Conservation (phyloP, 2,888 invertebrate species). For the Pecten maximus region DNA sequence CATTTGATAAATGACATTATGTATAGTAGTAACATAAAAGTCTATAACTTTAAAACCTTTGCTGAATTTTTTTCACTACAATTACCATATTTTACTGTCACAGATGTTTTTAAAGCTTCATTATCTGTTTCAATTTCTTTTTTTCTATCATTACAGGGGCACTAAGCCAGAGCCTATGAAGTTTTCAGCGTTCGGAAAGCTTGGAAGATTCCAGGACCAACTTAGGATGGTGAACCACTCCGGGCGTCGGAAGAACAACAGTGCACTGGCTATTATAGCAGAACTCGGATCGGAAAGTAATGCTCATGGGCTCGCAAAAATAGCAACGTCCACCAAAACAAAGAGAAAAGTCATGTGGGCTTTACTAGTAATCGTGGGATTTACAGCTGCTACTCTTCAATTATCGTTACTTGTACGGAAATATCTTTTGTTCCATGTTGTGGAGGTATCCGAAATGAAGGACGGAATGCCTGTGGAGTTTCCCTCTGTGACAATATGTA, state of each 20-base stretch:
- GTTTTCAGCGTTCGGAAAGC: constrained; percentile 70
- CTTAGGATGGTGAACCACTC: constrained; percentile 64
- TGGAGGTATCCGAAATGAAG: constrained; percentile 77
- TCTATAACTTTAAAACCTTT: too few species aligned
- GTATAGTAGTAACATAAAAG: too few species aligned
- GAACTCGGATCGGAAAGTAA: constrained; percentile 78
- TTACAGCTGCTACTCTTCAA: constrained; percentile 77
- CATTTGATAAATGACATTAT: too few species aligned
- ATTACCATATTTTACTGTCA: too few species aligned
- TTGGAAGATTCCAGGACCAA: constrained; percentile 65
- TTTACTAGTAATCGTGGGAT: constrained; percentile 75
- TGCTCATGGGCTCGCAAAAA: constrained; percentile 77
- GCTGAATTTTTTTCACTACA: too few species aligned
- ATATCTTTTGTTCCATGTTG: constrained; percentile 75
- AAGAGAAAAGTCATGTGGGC: constrained; percentile 78
- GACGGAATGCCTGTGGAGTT: constrained; percentile 78
- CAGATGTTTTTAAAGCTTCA: too few species aligned
- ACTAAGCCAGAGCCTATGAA: constrained; percentile 72
- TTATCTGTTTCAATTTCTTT: too few species aligned
- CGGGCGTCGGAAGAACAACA: constrained; percentile 53
- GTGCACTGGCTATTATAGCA: constrained; percentile 70
- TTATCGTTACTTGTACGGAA: constrained; percentile 76
- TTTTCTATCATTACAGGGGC: constrained; percentile 62
- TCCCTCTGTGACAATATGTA: constrained; percentile 78
- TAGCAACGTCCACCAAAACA: constrained; percentile 72